Evolutionary conservation across 92 coral and sea anemone species (phyloP), one percentile per base, ranked within the genome.

Genomic region (Nematostella vectensis): DNA sequence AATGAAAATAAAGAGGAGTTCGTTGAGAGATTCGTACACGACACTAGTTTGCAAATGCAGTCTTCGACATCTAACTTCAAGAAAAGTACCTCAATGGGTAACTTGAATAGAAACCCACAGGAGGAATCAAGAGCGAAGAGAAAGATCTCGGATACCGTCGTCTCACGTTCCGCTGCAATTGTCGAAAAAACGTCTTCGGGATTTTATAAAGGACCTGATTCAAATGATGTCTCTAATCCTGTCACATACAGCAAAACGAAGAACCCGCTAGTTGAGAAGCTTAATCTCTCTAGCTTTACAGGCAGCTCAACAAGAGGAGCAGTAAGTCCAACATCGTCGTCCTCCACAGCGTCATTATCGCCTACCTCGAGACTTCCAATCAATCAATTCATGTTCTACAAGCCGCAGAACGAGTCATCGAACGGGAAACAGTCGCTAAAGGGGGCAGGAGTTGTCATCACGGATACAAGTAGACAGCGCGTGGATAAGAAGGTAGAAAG

Each of bases 391-490:
- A 43, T 66, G 38, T 66, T 66, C 28, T 66, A 66, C 45, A 55
- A 1, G 15, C 72, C 72, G 15, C 72, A 55, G 30, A 43, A 33
- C 15, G 72, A 55, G 18, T 23, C 38, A 17, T 15, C 12, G 10
- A 63, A 66, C 27, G 53, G 50, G 44, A 59, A 42, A 1, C 25
- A 53, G 40, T 66, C 72, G 18, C 72, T 56, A 13, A 66, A 27
- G 6, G 48, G 26, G 21, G 39, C 40, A 13, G 63, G 63, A 11
- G 54, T 55, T 45, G 72, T 66, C 40, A 66, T 66, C 2, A 66
- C 72, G 3, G 72, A 66, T 36, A 66, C 62, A 0, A 66, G 72
- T 21, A 66, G 72, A 27, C 72, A 66, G 29, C 51, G 59, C 27
- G 42, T 40, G 37, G 13, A 22, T 18, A 25, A 44, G 17, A 66